Evolutionary conservation across 2,113 vertebrate species (phyloP).

Genomic region (Tichodroma muraria): DNA sequence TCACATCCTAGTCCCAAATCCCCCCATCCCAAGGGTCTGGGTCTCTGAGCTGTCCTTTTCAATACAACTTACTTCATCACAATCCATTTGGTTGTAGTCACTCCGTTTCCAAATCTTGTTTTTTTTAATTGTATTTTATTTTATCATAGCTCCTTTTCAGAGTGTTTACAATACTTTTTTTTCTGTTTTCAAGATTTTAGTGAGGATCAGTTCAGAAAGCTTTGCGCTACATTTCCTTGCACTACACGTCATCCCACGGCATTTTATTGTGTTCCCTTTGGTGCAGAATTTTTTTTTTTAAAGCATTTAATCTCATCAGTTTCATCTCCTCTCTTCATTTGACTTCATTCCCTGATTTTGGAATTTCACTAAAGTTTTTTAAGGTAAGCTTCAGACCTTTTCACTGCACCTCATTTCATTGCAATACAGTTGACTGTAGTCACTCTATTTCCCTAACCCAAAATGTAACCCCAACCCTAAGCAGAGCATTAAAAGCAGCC

Average conservation of each 20-base stretch:
- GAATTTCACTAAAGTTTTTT: not conserved
- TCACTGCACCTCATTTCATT: not conserved
- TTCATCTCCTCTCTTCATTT: not conserved
- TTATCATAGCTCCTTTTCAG: not conserved
- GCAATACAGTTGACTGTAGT: not conserved
- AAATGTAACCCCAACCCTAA: not conserved
- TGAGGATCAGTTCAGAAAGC: not conserved
- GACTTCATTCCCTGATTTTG: not conserved
- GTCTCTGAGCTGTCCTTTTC: not conserved
- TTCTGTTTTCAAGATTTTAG: not conserved
- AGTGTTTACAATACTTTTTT: not conserved
- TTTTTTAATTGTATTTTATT: not conserved
- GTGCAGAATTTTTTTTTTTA: not conserved
- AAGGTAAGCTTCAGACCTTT: not conserved
- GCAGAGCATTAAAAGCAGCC: fast-evolving
- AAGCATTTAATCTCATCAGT: not conserved
- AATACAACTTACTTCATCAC: not conserved
- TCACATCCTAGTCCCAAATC: not conserved
- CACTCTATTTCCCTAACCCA: not conserved
- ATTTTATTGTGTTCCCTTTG: fast-evolving
- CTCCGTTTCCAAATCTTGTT: not conserved
- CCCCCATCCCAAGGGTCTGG: not conserved
- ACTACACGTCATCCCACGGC: not conserved
- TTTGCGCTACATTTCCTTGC: not conserved
- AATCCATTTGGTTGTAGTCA: not conserved